phyloP scores from a whole-genome alignment of 37 sponge, comb jelly and placozoan species.

The Hexactinellida sp. region DNA sequence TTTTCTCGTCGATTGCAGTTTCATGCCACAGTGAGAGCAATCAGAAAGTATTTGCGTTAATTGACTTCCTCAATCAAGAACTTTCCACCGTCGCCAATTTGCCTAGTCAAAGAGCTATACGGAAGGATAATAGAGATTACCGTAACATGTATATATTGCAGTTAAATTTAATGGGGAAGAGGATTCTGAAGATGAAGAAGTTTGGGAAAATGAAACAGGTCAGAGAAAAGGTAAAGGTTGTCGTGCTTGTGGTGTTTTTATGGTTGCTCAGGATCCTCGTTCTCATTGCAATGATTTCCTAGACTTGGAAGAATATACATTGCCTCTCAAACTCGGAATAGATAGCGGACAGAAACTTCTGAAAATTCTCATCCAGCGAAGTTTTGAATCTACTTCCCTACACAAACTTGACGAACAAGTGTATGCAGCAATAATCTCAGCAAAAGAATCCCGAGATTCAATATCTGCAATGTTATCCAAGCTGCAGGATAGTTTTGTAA shows the following conservation, averaged over 20 bases:
- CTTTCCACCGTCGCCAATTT: conserved; percentile 14
- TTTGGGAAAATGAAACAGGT: neutral
- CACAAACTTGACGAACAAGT: conserved; percentile 17
- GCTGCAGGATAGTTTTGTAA: neutral
- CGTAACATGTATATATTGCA: neutral
- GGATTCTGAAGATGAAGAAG: neutral
- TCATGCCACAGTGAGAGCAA: conserved; percentile 8
- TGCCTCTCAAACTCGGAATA: neutral
- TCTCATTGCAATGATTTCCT: conserved; percentile 10
- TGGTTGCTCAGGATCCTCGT: neutral
- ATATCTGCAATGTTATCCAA: conserved; percentile 13
- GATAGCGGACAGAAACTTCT: conserved; percentile 7
- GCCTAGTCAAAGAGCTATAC: conserved; percentile 1
- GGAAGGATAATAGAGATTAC: neutral
- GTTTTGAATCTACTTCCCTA: conserved; percentile 13
- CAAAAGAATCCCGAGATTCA: conserved; percentile 7
- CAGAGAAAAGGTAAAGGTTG: neutral
- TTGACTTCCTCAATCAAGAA: conserved; percentile 17
- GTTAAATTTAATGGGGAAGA: neutral
- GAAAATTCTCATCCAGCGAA: conserved; percentile 16
- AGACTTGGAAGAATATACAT: conserved; percentile 2
- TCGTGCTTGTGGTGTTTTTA: neutral
- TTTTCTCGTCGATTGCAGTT: neutral
- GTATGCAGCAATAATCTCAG: conserved; percentile 12
- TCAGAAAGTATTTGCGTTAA: neutral